phyloP scores from a whole-genome alignment of 2,113 vertebrate species.

The Desmodus rotundus region DNA sequence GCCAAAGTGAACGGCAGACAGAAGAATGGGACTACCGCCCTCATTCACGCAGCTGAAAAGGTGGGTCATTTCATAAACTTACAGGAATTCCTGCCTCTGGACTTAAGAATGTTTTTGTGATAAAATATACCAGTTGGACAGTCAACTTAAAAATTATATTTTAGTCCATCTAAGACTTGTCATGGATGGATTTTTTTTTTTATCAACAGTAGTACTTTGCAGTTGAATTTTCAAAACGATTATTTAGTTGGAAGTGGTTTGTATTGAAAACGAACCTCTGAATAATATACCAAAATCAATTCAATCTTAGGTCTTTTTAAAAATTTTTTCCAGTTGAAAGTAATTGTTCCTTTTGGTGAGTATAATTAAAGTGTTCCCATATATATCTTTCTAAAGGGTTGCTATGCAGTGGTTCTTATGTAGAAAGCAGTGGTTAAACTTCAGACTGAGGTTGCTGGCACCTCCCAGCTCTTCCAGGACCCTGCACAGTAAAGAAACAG shows the following conservation, averaged over 20 bases:
- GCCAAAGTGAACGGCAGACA: slow-evolving; percentile 92
- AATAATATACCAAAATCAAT: neutral
- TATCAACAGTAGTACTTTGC: neutral
- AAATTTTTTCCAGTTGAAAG: neutral
- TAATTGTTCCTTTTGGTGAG: neutral
- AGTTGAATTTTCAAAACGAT: neutral
- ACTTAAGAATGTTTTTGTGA: neutral
- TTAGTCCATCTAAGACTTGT: neutral
- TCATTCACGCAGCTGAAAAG: slow-evolving; percentile 98
- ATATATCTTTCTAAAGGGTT: neutral
- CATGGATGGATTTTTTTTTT: neutral
- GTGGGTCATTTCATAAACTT: slow-evolving; percentile 69
- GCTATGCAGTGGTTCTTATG: neutral
- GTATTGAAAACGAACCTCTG: neutral
- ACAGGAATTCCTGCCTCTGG: neutral
- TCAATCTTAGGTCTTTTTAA: neutral
- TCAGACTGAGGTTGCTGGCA: neutral
- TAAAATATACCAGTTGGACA: neutral
- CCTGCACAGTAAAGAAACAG: neutral
- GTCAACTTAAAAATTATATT: neutral
- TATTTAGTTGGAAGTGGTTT: neutral
- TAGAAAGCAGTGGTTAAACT: neutral
- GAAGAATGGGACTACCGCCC: slow-evolving; percentile 94
- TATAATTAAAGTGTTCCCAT: neutral
- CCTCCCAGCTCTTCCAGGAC: accelerated